Conservation (phyloP, 2,797 vertebrate species). For the Carcharodon carcharias region DNA sequence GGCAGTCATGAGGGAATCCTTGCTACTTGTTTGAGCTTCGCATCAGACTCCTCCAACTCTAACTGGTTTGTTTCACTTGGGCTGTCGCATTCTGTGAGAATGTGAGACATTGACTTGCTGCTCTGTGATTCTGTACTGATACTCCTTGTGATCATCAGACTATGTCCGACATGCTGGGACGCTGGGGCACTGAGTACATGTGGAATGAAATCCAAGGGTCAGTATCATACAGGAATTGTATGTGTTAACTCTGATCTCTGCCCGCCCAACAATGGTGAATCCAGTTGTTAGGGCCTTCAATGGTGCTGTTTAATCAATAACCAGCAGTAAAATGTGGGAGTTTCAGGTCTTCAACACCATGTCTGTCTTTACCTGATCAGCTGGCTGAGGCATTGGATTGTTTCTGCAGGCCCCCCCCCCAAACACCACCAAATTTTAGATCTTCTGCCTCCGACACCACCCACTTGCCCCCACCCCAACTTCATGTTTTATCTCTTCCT, state of each 20-base stretch:
- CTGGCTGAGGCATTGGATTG: not conserved
- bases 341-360: not conserved
- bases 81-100: not conserved
- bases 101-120: not conserved
- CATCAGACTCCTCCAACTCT: not conserved
- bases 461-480: not conserved
- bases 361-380: not conserved
- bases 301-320: not conserved
- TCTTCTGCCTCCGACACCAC: not conserved
- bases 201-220: conserved; percentile 66
- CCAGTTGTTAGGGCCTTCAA: not conserved
- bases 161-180: conserved; percentile 46
- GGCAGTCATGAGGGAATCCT: not conserved
- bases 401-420: not conserved
- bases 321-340: not conserved
- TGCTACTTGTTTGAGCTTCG: not conserved
- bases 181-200: conserved; percentile 56
- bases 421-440: not conserved
- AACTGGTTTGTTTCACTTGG: not conserved
- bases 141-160: not conserved
- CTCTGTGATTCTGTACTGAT: not conserved
- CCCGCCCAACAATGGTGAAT: not conserved
- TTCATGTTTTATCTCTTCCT: not conserved
- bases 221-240: conserved; percentile 44
- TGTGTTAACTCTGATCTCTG: not conserved